A percentile compares a stretch with the other conserved stretches of the same genome.
Conservation (phyloP, 2,888 invertebrate species). For the Formica aserva region DNA sequence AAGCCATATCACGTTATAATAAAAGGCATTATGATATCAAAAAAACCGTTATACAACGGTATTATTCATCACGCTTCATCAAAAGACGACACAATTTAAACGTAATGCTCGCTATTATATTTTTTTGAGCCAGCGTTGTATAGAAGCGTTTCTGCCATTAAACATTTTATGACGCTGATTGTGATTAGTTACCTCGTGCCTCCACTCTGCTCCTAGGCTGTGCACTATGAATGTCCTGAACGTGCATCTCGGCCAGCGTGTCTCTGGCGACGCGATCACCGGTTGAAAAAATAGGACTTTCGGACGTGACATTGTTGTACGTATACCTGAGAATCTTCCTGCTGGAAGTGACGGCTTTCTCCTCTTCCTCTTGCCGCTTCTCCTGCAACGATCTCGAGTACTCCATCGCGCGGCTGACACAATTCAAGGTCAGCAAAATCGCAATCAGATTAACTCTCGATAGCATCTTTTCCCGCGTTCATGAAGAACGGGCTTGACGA, state of each 20-base stretch:
- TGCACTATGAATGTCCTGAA: constrained; percentile 14
- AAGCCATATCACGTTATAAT: neutral
- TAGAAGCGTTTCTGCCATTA: neutral
- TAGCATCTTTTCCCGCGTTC: constrained; percentile 65
- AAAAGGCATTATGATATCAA: neutral
- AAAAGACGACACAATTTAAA: constrained; percentile 31
- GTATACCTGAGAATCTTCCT: constrained; percentile 53
- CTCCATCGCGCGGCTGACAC: constrained; percentile 52
- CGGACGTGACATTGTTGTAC: constrained; percentile 43
- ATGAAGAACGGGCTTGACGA: constrained; percentile 43
- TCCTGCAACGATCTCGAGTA: constrained; percentile 17
- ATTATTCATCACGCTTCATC: constrained; percentile 33
- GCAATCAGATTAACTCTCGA: constrained; percentile 79
- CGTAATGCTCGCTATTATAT: neutral
- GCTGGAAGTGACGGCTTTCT: constrained; percentile 25
- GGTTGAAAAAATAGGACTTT: neutral
- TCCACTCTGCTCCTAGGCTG: constrained; percentile 42
- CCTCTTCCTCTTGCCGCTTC: constrained; percentile 23
- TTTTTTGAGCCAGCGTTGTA: neutral
- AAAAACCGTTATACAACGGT: constrained; percentile 29
- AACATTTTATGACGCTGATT: neutral
- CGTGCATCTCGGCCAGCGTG: constrained; percentile 2
- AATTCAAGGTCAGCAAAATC: constrained; percentile 72
- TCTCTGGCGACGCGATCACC: constrained; percentile 5
- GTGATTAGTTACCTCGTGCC: constrained; percentile 57